A percentile compares a stretch with the other conserved stretches of the same genome.
Evolutionary conservation across 2,113 vertebrate genomes (phyloP).

Genomic region (Felis chaus): DNA sequence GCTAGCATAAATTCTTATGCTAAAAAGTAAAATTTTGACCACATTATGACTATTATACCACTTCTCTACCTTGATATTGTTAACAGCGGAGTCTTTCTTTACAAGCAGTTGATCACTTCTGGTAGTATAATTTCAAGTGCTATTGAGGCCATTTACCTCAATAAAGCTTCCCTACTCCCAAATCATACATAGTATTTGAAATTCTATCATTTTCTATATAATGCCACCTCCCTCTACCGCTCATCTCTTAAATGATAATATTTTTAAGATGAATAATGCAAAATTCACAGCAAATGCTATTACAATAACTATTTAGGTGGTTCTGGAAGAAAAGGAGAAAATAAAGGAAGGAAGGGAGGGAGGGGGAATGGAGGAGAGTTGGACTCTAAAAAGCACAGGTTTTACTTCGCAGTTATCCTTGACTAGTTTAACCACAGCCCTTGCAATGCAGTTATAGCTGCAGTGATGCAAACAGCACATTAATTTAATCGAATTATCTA

Average conservation of each 20-base stretch:
- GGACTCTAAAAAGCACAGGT: not conserved
- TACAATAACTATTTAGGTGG: not conserved
- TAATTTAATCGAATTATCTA: not conserved
- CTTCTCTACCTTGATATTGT: not conserved
- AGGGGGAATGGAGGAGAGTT: not conserved
- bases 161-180: not conserved
- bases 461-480: not conserved
- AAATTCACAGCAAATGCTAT: not conserved
- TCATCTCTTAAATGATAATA: not conserved
- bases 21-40: not conserved
- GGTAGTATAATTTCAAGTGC: not conserved
- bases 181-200: slow-evolving; percentile 23
- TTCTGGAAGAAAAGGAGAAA: not conserved
- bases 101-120: not conserved
- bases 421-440: not conserved
- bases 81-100: not conserved
- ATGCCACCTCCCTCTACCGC: not conserved
- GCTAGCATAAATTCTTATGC: not conserved
- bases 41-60: not conserved
- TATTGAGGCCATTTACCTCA: not conserved
- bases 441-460: not conserved
- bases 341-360: not conserved
- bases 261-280: not conserved
- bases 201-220: not conserved
- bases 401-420: not conserved